Base-by-base conservation (phyloP, 1,140 invertebrate species). In the Drosophila kepulauana region DNA sequence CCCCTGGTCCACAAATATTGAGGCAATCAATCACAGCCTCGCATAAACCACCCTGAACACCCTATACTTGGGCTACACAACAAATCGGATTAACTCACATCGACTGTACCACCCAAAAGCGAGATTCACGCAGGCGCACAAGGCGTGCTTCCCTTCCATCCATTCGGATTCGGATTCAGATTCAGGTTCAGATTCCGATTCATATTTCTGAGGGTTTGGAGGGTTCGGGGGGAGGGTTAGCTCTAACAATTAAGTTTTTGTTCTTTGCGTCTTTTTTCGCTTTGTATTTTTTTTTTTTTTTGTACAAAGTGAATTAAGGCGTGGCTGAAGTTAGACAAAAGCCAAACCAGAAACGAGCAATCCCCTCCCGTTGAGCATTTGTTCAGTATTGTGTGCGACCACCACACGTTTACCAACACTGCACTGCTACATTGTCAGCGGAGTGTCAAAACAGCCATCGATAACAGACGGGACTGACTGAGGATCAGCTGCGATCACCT, bases 11-110 rank as follows among this genome's bases (percentile, higher is more conserved):
- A 67, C 65, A 33, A 41, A 76, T 68, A 79, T 82, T 82, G 63
- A 78, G 85, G 85, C 82, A 89, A 89, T 89, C 85, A 89, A 89
- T 89, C 85, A 89, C 86, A 89, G 81, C 65, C 70, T 54, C 78
- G 85, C 86, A 89, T 64, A 88, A 88, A 68, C 87, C 68, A 89
- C 85, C 85, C 85, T 51, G 61, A 41, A 11, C 45, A 45, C 49
- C 57, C 59, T 46, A 61, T 20, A 10, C 69, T 59, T 61, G 41
- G 48, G 43, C 51, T 41, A 77, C 85, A 75, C 84, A 87, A 62
- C 84, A 88, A 88, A 88, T 88, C 85, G 81, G 85, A 88, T 88
- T 89, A 88, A 85, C 85, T 81, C 79, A 13, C 25, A 52, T 72
- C 79, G 82, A 86, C 82, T 86, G 82, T 86, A 86, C 82, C 74